Percentiles rank a stretch among this genome's conserved stretches.
Conservation (phyloP, 2,888 invertebrate genomes). For the Odontocerum albicorne region DNA sequence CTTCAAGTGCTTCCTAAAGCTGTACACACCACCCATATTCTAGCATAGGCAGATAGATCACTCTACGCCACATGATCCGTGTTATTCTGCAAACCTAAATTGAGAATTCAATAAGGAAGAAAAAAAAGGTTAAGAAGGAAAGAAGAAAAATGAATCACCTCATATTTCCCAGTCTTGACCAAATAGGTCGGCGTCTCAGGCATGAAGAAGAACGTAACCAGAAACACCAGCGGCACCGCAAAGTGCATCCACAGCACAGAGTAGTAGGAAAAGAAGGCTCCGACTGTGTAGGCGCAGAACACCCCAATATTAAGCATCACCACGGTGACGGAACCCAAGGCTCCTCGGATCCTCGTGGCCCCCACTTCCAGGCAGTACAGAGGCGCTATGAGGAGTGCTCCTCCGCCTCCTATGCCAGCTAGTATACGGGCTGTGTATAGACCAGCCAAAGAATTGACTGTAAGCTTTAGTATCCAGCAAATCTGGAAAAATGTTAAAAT, state of each 20-base stretch:
- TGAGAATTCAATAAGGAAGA: too few species aligned
- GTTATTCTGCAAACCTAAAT: too few species aligned
- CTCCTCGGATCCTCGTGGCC: slow-evolving; percentile 55
- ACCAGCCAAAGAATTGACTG: not conserved
- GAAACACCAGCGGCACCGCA: slow-evolving; percentile 50
- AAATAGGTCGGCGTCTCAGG: slow-evolving; percentile 64
- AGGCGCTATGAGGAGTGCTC: slow-evolving; percentile 39
- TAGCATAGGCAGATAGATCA: too few species aligned
- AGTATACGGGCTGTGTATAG: slow-evolving; percentile 19
- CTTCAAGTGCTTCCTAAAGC: too few species aligned
- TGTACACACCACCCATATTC: too few species aligned
- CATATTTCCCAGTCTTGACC: slow-evolving; percentile 46
- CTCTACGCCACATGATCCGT: too few species aligned
- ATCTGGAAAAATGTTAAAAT: slow-evolving; percentile 16
- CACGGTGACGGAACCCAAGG: slow-evolving; percentile 60
- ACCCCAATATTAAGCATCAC: slow-evolving; percentile 54
- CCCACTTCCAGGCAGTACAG: slow-evolving; percentile 61
- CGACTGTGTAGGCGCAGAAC: slow-evolving; percentile 53
- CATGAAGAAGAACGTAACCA: slow-evolving; percentile 53
- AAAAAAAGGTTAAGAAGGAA: too few species aligned
- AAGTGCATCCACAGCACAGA: slow-evolving; percentile 55
- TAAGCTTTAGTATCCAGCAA: slow-evolving; percentile 22
- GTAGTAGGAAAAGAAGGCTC: slow-evolving; percentile 52
- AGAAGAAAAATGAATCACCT: too few species aligned
- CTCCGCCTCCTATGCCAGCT: slow-evolving; percentile 27